A percentile compares a stretch with the other conserved stretches of the same genome.
phyloP scores from a whole-genome alignment of 2,888 invertebrate genomes.

The Hydraecia micacea region DNA sequence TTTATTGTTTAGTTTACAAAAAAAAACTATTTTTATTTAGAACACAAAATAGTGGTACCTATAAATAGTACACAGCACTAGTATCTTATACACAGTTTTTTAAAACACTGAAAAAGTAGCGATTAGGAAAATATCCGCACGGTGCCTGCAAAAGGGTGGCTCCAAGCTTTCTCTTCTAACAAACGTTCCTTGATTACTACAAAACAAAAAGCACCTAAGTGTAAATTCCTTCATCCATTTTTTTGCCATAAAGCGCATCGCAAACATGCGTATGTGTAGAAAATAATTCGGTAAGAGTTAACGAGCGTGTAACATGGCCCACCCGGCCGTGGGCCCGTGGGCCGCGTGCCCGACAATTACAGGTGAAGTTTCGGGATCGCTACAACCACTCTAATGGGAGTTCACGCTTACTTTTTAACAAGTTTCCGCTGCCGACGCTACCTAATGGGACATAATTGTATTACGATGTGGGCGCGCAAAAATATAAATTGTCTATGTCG shows the following conservation, averaged over 20 bases:
- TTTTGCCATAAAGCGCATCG: conserved; percentile 25
- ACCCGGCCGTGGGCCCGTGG: conserved; percentile 28
- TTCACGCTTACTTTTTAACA: conserved; percentile 86
- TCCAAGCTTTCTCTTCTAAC: background rate
- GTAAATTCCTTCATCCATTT: background rate
- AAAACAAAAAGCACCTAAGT: background rate
- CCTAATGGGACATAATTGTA: conserved; percentile 72
- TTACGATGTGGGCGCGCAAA: conserved; percentile 64
- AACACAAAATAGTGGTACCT: background rate
- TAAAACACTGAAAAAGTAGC: background rate
- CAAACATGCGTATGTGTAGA: conserved; percentile 50
- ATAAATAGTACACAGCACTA: background rate
- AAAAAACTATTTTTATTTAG: too few relatives aligned
- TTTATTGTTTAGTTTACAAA: background rate
- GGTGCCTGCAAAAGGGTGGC: too few relatives aligned
- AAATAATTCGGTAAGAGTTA: conserved; percentile 66
- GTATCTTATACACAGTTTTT: background rate
- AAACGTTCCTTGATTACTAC: conserved; percentile 15
- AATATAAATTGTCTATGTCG: conserved; percentile 39
- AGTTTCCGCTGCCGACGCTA: conserved; percentile 74
- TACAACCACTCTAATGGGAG: conserved; percentile 78
- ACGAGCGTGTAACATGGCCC: conserved; percentile 67
- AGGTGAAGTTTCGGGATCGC: conserved; percentile 76
- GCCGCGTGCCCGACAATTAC: conserved; percentile 71
- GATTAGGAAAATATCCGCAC: background rate